Evolutionary conservation across 2,888 invertebrate species (phyloP).

Genomic region (Rotaria macrura): DNA sequence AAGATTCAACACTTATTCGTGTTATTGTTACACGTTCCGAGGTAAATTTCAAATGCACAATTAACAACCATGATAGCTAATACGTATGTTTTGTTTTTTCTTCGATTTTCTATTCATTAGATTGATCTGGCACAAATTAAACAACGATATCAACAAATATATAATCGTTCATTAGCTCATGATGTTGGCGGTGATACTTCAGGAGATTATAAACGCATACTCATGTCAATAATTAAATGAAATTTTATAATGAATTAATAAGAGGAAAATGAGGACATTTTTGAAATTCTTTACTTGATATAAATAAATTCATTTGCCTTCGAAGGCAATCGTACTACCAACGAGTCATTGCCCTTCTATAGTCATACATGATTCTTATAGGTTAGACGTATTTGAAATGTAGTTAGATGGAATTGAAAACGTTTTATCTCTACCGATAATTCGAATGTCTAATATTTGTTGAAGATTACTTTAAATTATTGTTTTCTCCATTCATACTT

Average conservation of each 20-base stretch:
- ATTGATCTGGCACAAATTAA: constrained; percentile 16
- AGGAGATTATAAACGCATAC: neutral
- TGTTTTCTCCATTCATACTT: too few relatives aligned
- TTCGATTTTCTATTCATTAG: too few relatives aligned
- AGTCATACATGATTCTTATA: too few relatives aligned
- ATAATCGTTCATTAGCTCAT: neutral
- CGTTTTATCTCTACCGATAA: too few relatives aligned
- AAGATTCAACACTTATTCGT: constrained; percentile 43
- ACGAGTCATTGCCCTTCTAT: too few relatives aligned
- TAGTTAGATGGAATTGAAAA: too few relatives aligned
- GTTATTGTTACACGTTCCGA: constrained; percentile 45
- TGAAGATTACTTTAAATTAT: too few relatives aligned
- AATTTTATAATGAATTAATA: neutral
- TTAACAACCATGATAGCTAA: neutral
- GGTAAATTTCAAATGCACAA: constrained; percentile 30
- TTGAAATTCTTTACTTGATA: neutral
- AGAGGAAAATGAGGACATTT: neutral
- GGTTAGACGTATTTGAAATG: too few relatives aligned
- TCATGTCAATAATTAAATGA: constrained; percentile 11
- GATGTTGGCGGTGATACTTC: neutral
- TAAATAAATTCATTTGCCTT: neutral
- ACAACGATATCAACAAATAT: neutral
- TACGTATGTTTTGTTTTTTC: neutral
- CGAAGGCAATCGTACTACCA: too few relatives aligned
- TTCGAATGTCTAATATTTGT: too few relatives aligned